Conservation (phyloP, 2,888 invertebrate species). For the Dusona sp. region DNA sequence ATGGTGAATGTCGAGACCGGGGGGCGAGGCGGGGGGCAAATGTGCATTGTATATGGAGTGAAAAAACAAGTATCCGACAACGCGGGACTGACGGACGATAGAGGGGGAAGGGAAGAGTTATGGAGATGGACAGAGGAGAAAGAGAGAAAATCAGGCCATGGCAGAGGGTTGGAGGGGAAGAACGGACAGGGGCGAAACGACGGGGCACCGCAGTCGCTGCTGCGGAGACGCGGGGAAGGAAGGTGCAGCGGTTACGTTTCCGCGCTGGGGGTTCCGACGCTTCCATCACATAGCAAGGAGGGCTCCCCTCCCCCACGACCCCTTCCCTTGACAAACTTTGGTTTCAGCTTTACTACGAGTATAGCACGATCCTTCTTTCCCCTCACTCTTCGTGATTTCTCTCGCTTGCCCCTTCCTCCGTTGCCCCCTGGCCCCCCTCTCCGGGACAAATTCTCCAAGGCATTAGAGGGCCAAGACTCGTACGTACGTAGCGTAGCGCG, state of each 20-base stretch:
- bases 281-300: not conserved
- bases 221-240: not conserved
- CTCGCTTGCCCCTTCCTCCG: constrained; percentile 66
- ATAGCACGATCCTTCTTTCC: constrained; percentile 27
- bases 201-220: not conserved
- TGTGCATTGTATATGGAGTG: not conserved
- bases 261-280: not conserved
- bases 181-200: not conserved
- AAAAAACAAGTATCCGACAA: constrained; percentile 4
- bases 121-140: not conserved
- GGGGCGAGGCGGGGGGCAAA: not conserved
- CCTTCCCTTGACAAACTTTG: constrained; percentile 18
- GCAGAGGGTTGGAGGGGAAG: not conserved
- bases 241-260: not conserved
- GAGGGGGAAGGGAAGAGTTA: not conserved
- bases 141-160: not conserved
- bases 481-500: constrained; percentile 67
- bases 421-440: constrained; percentile 66
- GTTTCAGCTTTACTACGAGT: constrained; percentile 29
- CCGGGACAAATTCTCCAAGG: constrained; percentile 72
- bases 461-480: constrained; percentile 75
- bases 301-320: constrained; percentile 44
- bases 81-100: not conserved
- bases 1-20: not conserved
- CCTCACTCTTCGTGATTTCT: constrained; percentile 42